Percentiles rank a stretch among this genome's conserved stretches.
Conservation (phyloP, 2,888 invertebrate species). For the Acronicta psi region DNA sequence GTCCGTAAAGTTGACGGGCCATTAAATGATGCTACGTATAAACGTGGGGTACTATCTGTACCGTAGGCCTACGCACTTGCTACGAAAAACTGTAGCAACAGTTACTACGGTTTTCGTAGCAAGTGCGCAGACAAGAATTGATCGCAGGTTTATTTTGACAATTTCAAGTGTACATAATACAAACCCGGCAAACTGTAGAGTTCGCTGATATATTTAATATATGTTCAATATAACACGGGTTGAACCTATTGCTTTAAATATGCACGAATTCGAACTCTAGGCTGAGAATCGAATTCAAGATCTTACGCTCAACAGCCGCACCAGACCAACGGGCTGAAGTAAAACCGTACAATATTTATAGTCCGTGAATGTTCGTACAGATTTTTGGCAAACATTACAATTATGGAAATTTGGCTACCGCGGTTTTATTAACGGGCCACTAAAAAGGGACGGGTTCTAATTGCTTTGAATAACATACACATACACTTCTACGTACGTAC, state of each 20-base stretch:
- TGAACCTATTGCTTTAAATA: no score
- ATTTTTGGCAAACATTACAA: slow-evolving; percentile 67
- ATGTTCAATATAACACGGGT: no score
- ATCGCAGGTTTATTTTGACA: no score
- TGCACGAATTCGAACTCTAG: no score
- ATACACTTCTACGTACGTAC: slow-evolving; percentile 38
- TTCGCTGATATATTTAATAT: no score
- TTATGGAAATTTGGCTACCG: slow-evolving; percentile 69
- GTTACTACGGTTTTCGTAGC: slow-evolving; percentile 33
- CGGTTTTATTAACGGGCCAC: slow-evolving; percentile 69
- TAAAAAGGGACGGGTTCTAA: slow-evolving; percentile 76
- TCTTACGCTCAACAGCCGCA: not conserved
- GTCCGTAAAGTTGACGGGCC: slow-evolving; percentile 35
- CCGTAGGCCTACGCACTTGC: no score
- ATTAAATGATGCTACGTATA: slow-evolving; percentile 33
- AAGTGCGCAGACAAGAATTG: slow-evolving; percentile 25
- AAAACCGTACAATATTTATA: slow-evolving; percentile 34
- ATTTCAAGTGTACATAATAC: no score
- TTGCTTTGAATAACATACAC: slow-evolving; percentile 77
- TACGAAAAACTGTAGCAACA: not conserved
- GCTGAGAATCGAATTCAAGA: no score
- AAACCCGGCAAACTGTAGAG: no score
- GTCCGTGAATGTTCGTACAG: slow-evolving; percentile 32
- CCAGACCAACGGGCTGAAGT: slow-evolving; percentile 2
- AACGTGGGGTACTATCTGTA: not conserved